These are phyloP conservation scores for Nineta flava DNA, from an alignment of 2,888 invertebrate genomes.

Conservation along the genomic window DNA sequence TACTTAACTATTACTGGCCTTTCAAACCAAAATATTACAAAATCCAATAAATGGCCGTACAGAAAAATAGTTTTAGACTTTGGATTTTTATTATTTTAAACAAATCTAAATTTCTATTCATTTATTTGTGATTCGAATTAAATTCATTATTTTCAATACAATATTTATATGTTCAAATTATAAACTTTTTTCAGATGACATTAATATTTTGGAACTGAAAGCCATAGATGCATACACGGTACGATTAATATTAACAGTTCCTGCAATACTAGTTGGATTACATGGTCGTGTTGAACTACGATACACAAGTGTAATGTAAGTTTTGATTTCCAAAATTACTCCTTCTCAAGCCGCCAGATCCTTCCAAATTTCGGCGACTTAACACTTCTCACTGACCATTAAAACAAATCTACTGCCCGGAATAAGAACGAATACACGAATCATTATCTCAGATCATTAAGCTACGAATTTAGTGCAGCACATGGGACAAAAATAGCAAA, in stretches of 20 bases:
- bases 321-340: constrained; percentile 12
- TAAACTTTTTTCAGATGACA: constrained; percentile 27
- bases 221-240: constrained; percentile 66
- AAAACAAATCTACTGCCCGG: no score
- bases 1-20: no score
- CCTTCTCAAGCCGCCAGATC: no score
- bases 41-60: not conserved
- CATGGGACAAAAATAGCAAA: no score
- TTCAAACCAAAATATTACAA: no score
- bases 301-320: constrained; percentile 65
- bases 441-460: no score
- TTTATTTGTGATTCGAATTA: not conserved
- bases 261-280: constrained; percentile 66
- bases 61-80: not conserved
- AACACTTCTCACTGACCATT: no score
- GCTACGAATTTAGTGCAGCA: no score
- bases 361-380: no score
- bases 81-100: no score
- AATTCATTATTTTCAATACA: constrained; percentile 14
- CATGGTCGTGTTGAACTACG: constrained; percentile 76
- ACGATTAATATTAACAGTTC: constrained; percentile 67
- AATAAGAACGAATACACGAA: no score
- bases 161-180: constrained; percentile 9
- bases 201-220: constrained; percentile 41
- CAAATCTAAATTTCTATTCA: not conserved